These are phyloP conservation scores for Coccyzus lansbergi DNA, from an alignment of 2,797 vertebrate genomes.

Conservation along the genomic window DNA sequence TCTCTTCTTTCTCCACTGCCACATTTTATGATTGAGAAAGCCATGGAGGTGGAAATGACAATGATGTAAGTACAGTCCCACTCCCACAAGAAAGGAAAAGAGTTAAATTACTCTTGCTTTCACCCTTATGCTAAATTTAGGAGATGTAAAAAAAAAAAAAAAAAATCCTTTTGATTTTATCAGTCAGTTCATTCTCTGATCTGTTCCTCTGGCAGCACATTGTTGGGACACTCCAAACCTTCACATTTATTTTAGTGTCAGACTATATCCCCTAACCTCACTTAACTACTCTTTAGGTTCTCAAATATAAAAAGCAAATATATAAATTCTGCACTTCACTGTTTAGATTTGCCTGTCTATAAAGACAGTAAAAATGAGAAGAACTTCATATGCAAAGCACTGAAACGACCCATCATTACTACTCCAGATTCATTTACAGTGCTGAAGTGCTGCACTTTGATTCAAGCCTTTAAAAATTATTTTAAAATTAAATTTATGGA, in stretches of 20 bases:
- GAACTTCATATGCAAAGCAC: background rate
- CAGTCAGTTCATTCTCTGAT: background rate
- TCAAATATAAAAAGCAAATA: background rate
- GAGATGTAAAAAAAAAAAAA: background rate
- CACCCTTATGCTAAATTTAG: background rate
- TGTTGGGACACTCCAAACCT: background rate
- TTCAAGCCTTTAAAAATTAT: background rate
- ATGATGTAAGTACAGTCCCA: background rate
- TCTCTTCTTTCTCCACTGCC: background rate
- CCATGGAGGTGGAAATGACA: background rate
- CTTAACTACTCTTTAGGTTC: background rate
- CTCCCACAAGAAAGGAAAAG: background rate
- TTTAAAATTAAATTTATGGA: background rate
- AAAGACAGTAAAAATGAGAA: background rate
- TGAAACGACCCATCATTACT: background rate
- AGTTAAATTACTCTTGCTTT: background rate
- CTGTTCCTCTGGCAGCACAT: background rate
- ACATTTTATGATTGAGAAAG: background rate
- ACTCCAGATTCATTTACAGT: background rate
- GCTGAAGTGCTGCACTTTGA: background rate
- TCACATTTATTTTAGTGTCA: background rate
- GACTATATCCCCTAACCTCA: background rate
- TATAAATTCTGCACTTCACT: background rate
- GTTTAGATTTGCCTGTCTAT: background rate
- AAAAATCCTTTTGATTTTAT: background rate